phyloP scores from a whole-genome alignment of 1,140 invertebrate genomes.

The Chironomus striatipennis region DNA sequence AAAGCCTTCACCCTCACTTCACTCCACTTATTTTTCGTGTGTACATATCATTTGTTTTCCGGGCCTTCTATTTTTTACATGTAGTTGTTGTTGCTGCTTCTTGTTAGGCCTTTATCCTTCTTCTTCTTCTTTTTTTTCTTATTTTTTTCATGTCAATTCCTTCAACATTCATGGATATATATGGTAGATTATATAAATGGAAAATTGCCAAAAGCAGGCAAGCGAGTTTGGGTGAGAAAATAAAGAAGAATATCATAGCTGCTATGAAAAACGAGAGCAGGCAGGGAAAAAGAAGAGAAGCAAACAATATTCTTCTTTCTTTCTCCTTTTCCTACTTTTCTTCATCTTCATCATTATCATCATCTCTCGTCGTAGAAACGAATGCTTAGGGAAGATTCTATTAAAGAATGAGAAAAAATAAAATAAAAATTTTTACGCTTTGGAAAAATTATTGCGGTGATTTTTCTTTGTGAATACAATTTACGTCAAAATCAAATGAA shows the following conservation, averaged over 20 bases:
- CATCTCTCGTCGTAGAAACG: too few species aligned
- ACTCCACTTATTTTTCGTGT: conserved; percentile 12
- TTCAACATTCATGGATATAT: background rate
- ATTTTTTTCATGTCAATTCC: background rate
- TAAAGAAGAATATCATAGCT: background rate
- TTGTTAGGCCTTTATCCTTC: background rate
- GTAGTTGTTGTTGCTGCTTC: background rate
- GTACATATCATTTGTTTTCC: conserved; percentile 13
- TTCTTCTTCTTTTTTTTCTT: background rate
- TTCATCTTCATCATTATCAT: too few species aligned
- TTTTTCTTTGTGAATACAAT: background rate
- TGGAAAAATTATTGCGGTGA: conserved; percentile 3
- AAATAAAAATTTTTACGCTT: background rate
- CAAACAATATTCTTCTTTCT: background rate
- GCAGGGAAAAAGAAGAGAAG: background rate
- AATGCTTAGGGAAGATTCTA: background rate
- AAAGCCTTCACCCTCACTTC: conserved; percentile 5
- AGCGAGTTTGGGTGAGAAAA: background rate
- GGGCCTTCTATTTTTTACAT: conserved; percentile 4
- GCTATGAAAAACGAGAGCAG: background rate
- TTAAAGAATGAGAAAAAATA: background rate
- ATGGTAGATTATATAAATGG: conserved; percentile 4
- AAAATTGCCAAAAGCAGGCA: conserved; percentile 12
- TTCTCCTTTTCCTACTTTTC: too few species aligned
- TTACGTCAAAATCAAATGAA: background rate